These are phyloP conservation scores for Agonum fuliginosum DNA, from an alignment of 2,888 invertebrate species.

Conservation along the genomic window DNA sequence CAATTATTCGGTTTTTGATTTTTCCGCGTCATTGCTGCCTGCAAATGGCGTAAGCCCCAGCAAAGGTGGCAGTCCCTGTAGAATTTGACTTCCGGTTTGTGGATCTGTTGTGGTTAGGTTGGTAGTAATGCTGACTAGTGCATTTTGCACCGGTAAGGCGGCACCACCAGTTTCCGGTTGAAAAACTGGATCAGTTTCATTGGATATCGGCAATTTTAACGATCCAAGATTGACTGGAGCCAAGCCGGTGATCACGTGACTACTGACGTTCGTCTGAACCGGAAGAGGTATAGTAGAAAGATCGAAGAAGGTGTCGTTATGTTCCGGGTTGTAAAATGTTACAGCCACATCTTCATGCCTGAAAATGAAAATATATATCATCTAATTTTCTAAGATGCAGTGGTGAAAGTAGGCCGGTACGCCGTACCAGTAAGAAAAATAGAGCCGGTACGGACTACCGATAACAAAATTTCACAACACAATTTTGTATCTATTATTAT, in stretches of 20 bases:
- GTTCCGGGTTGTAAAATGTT: slow-evolving; percentile 74
- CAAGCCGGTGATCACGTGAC: slow-evolving; percentile 75
- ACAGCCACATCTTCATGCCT: slow-evolving; percentile 76
- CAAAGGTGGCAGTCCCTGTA: slow-evolving; percentile 65
- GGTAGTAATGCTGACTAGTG: slow-evolving; percentile 68
- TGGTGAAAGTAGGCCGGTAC: too few species aligned
- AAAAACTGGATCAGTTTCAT: slow-evolving; percentile 56
- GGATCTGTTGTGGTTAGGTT: slow-evolving; percentile 68
- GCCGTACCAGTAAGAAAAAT: too few species aligned
- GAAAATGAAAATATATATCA: slow-evolving; percentile 55
- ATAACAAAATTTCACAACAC: too few species aligned
- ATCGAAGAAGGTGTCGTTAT: slow-evolving; percentile 74
- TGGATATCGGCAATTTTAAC: slow-evolving; percentile 64
- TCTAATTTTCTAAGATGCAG: too few species aligned
- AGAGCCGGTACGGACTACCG: too few species aligned
- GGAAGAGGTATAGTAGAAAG: slow-evolving; percentile 75
- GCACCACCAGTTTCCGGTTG: slow-evolving; percentile 58
- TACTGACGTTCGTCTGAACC: slow-evolving; percentile 75
- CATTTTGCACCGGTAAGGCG: slow-evolving; percentile 66
- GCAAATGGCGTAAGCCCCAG: slow-evolving; percentile 62
- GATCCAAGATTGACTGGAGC: slow-evolving; percentile 73
- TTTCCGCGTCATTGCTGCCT: neutral
- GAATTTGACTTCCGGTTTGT: slow-evolving; percentile 65
- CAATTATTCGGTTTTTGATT: slow-evolving; percentile 12
- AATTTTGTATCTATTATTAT: too few species aligned